Base-by-base conservation (phyloP, 2,888 invertebrate species). In the Aporophyla lueneburgensis region DNA sequence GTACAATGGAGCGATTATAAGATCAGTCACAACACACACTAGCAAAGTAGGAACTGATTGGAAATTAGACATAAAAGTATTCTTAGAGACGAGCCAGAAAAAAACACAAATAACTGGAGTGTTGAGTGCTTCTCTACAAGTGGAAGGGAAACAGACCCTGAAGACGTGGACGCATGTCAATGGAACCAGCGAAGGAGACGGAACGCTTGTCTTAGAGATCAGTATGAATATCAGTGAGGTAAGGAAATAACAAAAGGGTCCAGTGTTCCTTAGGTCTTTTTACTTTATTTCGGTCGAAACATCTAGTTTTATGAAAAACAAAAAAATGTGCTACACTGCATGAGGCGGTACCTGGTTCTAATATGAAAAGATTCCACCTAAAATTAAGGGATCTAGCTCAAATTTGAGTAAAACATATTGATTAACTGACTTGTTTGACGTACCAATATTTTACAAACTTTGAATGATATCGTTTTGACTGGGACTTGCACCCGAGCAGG, bases 1-100 rank as follows among this genome's bases (percentile, higher is more conserved):
- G 59, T 98, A 97, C 90, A 96, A 98, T 84, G 95, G 96, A 0
- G 97, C 97, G 2, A 94, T 97, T 6, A 97, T 98, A 74, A 96
- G 97, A 83, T 97, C 98, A 83, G 93, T 98, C 0, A 97, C 97
- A n/a, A 94, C 96, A 85, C 91, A 94, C 33, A 91, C 91, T 1
- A 86, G 88, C 40, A 93, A 93, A 78, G 78, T 80, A 24, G 92
- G 90, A 21, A 46, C 86, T 1, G 74, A 86, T 5, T 97, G 96
- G 96, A 69, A 88, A 51, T 80, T 96, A 19, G 91, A 82, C 71
- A 85, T 95, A 2, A 90, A 89, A 71, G 92, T 91, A 7, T 90
- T 93, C 80, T 85, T 97, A 54, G 96, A 96, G 85, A 91, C 94
- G 0, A 89, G 91, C 59, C 79, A 83, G 58, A 83, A 76, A 9